Evolutionary conservation across 2,113 vertebrate genomes (phyloP).

Genomic region (Syngnathoides biaculeatus): DNA sequence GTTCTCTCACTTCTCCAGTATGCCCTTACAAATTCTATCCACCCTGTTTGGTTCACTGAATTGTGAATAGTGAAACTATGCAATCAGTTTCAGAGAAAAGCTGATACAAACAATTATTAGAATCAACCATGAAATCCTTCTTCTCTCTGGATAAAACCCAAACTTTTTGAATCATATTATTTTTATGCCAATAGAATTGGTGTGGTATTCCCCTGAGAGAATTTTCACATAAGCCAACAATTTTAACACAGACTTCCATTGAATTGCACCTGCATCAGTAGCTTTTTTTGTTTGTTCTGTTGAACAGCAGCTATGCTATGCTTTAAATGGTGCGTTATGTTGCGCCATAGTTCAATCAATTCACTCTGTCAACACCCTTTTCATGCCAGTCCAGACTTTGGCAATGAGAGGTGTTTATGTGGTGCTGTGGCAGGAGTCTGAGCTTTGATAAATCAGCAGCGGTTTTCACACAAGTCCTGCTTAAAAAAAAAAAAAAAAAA

Average conservation of each 20-base stretch:
- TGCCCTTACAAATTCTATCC: neutral
- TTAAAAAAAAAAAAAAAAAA: constrained; percentile 11
- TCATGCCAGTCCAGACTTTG: constrained; percentile 32
- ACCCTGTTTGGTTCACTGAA: neutral
- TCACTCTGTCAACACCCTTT: constrained; percentile 46
- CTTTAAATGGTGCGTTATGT: constrained; percentile 30
- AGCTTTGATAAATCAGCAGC: constrained; percentile 40
- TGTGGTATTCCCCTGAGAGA: neutral
- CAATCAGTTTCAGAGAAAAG: neutral
- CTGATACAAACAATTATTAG: neutral
- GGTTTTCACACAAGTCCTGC: constrained; percentile 31
- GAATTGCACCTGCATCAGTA: neutral
- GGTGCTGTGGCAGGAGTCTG: constrained; percentile 7
- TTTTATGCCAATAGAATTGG: neutral
- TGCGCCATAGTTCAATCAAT: constrained; percentile 50
- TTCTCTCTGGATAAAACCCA: neutral
- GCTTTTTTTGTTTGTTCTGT: neutral
- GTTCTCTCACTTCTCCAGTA: neutral
- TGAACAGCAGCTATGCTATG: neutral
- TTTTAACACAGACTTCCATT: neutral
- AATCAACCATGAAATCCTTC: neutral
- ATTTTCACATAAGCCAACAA: neutral
- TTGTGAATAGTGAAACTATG: neutral
- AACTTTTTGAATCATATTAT: neutral
- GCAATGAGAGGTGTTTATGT: constrained; percentile 12